phyloP scores from a whole-genome alignment of 1,140 invertebrate genomes.

The Calycopis cecrops region DNA sequence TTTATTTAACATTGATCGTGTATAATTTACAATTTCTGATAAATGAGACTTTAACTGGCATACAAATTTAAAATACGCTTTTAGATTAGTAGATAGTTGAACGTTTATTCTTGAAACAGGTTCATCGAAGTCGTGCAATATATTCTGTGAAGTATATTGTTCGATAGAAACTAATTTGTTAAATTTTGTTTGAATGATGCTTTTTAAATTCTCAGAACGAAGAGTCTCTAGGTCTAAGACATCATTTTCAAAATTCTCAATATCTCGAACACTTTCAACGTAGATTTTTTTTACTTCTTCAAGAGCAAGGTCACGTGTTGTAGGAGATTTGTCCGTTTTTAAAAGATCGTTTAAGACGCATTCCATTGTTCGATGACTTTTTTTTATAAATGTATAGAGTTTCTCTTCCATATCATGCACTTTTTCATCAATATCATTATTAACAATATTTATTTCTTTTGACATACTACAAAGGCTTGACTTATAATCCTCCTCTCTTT shows the following conservation, averaged over 20 bases:
- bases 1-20: constrained; percentile 43
- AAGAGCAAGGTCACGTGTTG: constrained; percentile 28
- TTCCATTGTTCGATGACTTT: constrained; percentile 41
- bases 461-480: constrained; percentile 26
- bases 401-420: constrained; percentile 39
- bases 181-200: constrained; percentile 44
- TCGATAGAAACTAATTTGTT: constrained; percentile 38
- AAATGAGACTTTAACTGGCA: constrained; percentile 40
- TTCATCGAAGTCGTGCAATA: constrained; percentile 55
- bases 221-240: constrained; percentile 44
- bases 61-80: constrained; percentile 45
- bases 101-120: constrained; percentile 54
- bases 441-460: constrained; percentile 30
- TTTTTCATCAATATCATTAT: constrained; percentile 41
- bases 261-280: constrained; percentile 28
- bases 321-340: constrained; percentile 16
- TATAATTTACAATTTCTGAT: constrained; percentile 33
- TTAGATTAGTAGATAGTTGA: constrained; percentile 51
- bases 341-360: constrained; percentile 29
- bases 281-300: constrained; percentile 33
- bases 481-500: constrained; percentile 39
- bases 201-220: constrained; percentile 38
- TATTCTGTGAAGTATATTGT: constrained; percentile 40
- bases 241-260: constrained; percentile 40
- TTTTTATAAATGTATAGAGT: constrained; percentile 37